Evolutionary conservation across 2,113 vertebrate genomes (phyloP).

Genomic region (Zosterops japonicus): DNA sequence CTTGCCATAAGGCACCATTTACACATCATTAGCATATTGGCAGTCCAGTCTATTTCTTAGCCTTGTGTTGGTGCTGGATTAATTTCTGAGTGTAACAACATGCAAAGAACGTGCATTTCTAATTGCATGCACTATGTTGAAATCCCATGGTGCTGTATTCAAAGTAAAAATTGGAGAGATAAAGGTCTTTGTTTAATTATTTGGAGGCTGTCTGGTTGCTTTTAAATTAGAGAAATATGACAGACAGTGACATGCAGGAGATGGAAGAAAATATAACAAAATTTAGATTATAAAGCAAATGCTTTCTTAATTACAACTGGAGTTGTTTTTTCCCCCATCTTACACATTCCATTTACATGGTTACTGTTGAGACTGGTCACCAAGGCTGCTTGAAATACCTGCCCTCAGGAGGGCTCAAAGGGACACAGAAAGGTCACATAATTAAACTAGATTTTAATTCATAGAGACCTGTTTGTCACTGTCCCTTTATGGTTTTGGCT

Average conservation of each 20-base stretch:
- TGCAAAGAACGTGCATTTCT: not conserved
- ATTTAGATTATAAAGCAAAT: constrained; percentile 25
- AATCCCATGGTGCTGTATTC: constrained; percentile 18
- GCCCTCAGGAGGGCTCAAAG: constrained; percentile 67
- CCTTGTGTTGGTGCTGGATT: not conserved
- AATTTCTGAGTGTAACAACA: not conserved
- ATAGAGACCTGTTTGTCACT: constrained; percentile 72
- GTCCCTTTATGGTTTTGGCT: constrained; percentile 72
- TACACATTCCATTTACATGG: constrained; percentile 81
- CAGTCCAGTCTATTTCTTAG: not conserved
- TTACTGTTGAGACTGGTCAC: constrained; percentile 82
- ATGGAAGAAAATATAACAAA: constrained; percentile 38
- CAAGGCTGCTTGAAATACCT: constrained; percentile 74
- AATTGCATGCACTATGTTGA: not conserved
- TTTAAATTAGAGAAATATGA: constrained; percentile 44
- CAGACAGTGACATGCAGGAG: constrained; percentile 25
- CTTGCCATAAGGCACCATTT: not conserved
- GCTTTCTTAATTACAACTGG: constrained; percentile 34
- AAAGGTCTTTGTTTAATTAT: constrained; percentile 43
- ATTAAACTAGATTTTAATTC: constrained; percentile 90
- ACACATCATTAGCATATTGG: not conserved
- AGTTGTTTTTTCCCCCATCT: not conserved
- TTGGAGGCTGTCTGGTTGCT: constrained; percentile 29
- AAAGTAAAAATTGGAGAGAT: constrained; percentile 3
- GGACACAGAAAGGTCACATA: constrained; percentile 78